A percentile compares a stretch with the other conserved stretches of the same genome.
phyloP scores from a whole-genome alignment of 2,888 invertebrate genomes.

The Macrophya alboannulata region DNA sequence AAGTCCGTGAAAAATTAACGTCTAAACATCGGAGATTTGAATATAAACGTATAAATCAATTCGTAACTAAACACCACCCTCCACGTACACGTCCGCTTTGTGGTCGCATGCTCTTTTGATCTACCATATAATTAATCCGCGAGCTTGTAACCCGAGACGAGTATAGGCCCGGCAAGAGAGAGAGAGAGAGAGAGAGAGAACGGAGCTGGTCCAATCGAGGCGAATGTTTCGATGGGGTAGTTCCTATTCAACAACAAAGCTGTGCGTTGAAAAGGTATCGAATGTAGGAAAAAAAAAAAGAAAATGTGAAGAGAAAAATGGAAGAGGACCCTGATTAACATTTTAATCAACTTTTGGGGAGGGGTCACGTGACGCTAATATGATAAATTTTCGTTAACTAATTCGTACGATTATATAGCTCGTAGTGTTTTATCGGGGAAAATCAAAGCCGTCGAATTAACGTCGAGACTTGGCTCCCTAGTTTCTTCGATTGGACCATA shows the following conservation, averaged over 20 bases:
- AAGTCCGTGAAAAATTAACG: background rate
- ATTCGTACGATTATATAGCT: background rate
- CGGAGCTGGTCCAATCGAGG: conserved; percentile 47
- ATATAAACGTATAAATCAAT: conserved; percentile 29
- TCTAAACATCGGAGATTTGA: background rate
- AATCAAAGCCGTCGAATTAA: no score
- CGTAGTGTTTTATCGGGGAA: no score
- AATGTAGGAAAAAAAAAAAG: conserved; percentile 64
- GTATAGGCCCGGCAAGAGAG: conserved; percentile 65
- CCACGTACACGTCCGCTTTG: conserved; percentile 73
- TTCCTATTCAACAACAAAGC: conserved; percentile 73
- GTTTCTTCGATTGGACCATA: background rate
- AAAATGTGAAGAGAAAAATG: conserved; percentile 59
- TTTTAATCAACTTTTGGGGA: conserved; percentile 75
- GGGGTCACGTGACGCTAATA: conserved; percentile 72
- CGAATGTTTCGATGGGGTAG: conserved; percentile 27
- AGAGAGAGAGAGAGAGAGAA: no score
- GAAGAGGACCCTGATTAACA: conserved; percentile 73
- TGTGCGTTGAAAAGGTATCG: conserved; percentile 77
- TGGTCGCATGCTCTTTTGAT: conserved; percentile 78
- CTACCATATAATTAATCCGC: conserved; percentile 78
- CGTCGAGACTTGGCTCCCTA: no score
- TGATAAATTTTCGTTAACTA: background rate
- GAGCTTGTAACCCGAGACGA: conserved; percentile 77
- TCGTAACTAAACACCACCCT: conserved; percentile 69